Evolutionary conservation across 2,113 vertebrate genomes (phyloP).

Genomic region (Lepisosteus oculatus): DNA sequence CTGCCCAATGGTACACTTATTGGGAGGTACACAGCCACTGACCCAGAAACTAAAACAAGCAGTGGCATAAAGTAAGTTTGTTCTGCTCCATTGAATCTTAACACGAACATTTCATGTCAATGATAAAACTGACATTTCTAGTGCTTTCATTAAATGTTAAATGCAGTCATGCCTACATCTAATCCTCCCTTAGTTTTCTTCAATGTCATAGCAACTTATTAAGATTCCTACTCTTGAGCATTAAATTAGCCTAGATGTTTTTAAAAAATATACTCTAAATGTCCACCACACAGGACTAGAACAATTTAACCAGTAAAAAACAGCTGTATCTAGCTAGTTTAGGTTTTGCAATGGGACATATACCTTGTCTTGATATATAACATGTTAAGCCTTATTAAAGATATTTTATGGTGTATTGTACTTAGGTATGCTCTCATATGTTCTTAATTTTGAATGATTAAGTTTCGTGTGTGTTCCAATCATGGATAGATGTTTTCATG

Average conservation of each 20-base stretch:
- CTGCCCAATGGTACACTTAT: constrained; percentile 56
- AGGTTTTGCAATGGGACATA: too few species aligned
- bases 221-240: not conserved
- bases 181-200: not conserved
- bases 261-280: not conserved
- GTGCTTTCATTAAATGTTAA: not conserved
- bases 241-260: not conserved
- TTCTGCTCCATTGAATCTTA: constrained; percentile 31
- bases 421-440: too few species aligned
- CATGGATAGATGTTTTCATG: too few species aligned
- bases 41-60: constrained; percentile 76
- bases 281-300: too few species aligned
- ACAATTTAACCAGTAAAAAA: too few species aligned
- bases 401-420: too few species aligned
- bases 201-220: not conserved
- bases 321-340: too few species aligned
- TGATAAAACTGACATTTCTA: not conserved
- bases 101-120: constrained; percentile 17
- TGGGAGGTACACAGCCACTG: constrained; percentile 65
- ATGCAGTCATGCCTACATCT: not conserved
- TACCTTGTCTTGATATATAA: too few species aligned
- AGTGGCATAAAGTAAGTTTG: constrained; percentile 69
- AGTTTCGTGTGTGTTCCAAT: too few species aligned
- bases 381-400: too few species aligned
- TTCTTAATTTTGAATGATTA: too few species aligned